Evolutionary conservation across 2,113 vertebrate species (phyloP), one percentile per base, ranked within the genome.

Genomic region (Chaetodon trifascialis): DNA sequence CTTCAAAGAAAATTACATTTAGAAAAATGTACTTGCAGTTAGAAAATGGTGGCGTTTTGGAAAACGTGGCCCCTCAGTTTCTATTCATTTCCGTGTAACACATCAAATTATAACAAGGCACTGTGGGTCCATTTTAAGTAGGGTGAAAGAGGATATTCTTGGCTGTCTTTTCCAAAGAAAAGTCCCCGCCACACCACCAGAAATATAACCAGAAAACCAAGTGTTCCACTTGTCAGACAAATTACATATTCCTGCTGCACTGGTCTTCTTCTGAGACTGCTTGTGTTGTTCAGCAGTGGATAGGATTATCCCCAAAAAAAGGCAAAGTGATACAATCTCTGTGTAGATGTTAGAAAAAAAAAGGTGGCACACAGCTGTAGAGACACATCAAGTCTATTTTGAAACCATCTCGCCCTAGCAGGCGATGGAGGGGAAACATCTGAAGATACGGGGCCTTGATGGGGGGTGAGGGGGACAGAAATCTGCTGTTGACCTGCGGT

Each of bases 191-290:
- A 76, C 69, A 25, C 44, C 69, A 86, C 65, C 55, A 77, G 73
- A 85, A 65, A 86, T 78, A 69, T 58, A 69, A 80, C 60, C 73
- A 79, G 73, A 82, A 85, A 89, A 89, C 65, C 55, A 72, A 76
- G 76, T 62, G 82, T 85, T 82, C 87, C 42, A 82, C 85, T 80
- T 85, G 88, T 93, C 85, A 87, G 60, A 46, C 66, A 76, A 79
- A 90, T 89, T 67, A 83, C 68, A 82, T 69, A 77, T 86, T 74
- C 65, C 72, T 21, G 0, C 66, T 11, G 62, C 46, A 51, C 14
- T 34, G 69, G 60, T 75, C 63, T 82, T 76, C 62, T 72, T 69
- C 59, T 70, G 63, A 71, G 83, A 81, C 55, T 59, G 80, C 66
- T 76, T 78, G 47, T 59, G 77, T 75, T 80, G 60, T 30, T 75